These are phyloP conservation scores for Melanotaenia parkinsoni DNA, from an alignment of 2,797 vertebrate genomes.

Conservation along the genomic window DNA sequence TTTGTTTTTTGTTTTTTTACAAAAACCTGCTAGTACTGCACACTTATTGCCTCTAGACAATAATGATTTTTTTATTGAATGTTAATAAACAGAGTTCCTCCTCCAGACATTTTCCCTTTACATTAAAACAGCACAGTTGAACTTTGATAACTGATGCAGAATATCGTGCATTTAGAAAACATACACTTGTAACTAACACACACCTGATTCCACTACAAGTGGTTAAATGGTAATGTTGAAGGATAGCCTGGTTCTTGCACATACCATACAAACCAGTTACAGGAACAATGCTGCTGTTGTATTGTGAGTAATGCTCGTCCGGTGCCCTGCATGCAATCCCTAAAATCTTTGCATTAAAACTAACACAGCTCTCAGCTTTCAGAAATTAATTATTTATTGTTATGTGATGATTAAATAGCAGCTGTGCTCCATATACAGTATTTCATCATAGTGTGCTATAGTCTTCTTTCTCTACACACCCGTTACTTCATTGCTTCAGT, in stretches of 20 bases:
- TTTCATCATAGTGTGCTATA: too few relatives aligned
- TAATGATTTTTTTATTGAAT: background rate
- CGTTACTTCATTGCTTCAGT: background rate
- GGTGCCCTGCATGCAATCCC: slow-evolving; percentile 26
- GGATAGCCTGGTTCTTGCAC: background rate
- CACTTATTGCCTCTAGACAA: background rate
- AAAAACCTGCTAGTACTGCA: background rate
- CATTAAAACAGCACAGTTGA: too few relatives aligned
- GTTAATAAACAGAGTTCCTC: background rate
- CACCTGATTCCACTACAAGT: too few relatives aligned
- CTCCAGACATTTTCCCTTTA: too few relatives aligned
- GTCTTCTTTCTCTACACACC: too few relatives aligned
- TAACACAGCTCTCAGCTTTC: slow-evolving; percentile 27
- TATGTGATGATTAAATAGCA: slow-evolving; percentile 44
- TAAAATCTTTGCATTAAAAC: slow-evolving; percentile 27
- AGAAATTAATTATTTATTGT: slow-evolving; percentile 45
- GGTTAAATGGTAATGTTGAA: too few relatives aligned
- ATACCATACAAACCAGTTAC: slow-evolving; percentile 2
- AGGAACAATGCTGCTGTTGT: slow-evolving; percentile 27
- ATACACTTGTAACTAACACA: too few relatives aligned
- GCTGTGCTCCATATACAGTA: background rate
- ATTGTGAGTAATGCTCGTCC: background rate
- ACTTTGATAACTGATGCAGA: too few relatives aligned
- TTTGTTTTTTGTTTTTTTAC: background rate
- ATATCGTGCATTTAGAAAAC: too few relatives aligned